Conservation (phyloP, 2,797 vertebrate species). For the Pipistrellus pygmaeus region DNA sequence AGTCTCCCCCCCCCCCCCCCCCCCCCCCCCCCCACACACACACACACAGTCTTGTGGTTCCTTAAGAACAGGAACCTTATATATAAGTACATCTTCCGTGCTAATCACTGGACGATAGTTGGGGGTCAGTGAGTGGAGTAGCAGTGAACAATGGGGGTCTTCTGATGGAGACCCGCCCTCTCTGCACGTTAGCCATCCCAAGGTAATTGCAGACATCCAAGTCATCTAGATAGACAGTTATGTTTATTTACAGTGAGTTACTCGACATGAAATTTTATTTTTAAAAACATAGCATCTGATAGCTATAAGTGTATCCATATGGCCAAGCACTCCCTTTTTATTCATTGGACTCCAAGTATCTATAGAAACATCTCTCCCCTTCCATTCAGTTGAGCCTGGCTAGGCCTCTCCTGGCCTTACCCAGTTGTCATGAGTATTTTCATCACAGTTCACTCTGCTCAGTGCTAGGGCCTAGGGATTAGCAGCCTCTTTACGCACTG, state of each 20-base stretch:
- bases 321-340: neutral
- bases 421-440: neutral
- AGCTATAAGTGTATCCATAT: neutral
- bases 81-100: neutral
- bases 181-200: neutral
- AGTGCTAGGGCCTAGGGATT: neutral
- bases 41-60: neutral
- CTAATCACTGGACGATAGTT: neutral
- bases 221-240: neutral
- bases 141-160: neutral
- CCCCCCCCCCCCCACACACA: too few relatives aligned
- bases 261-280: neutral
- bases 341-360: neutral
- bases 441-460: neutral
- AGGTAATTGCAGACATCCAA: neutral
- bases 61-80: neutral
- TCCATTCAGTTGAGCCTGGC: neutral
- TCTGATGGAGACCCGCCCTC: neutral
- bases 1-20: neutral
- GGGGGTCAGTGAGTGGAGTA: neutral
- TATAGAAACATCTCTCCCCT: neutral
- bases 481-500: neutral
- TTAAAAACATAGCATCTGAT: neutral
- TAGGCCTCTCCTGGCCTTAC: neutral
- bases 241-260: neutral